A percentile compares a stretch with the other conserved stretches of the same genome.
Conservation (phyloP, 2,888 invertebrate genomes). For the Scaptomyza polygonia region DNA sequence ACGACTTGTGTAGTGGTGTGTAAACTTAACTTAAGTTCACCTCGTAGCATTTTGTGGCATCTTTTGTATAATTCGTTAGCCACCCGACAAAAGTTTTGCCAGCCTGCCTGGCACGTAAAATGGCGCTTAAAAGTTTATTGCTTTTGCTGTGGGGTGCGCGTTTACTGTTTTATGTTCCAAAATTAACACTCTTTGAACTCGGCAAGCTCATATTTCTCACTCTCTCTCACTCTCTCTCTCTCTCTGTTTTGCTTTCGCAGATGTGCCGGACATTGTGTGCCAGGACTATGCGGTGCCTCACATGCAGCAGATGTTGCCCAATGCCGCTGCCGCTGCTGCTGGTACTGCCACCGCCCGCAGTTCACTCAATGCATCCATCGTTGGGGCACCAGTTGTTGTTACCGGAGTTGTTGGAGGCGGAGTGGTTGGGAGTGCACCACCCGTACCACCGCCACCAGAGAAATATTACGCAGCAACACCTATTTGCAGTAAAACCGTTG, state of each 20-base stretch:
- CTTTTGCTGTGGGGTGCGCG: slow-evolving; percentile 36
- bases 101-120: slow-evolving; percentile 50
- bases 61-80: slow-evolving; percentile 55
- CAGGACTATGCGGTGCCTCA: slow-evolving; percentile 88
- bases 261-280: slow-evolving; percentile 87
- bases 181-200: slow-evolving; percentile 61
- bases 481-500: slow-evolving; percentile 85
- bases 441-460: slow-evolving; percentile 88
- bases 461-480: slow-evolving; percentile 90
- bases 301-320: slow-evolving; percentile 85
- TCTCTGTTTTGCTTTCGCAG: too few species aligned
- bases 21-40: slow-evolving; percentile 43
- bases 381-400: slow-evolving; percentile 77
- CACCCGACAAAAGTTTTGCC: slow-evolving; percentile 43
- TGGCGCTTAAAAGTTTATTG: slow-evolving; percentile 61
- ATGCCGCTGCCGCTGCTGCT: slow-evolving; percentile 72
- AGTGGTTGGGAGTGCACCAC: slow-evolving; percentile 83
- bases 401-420: not conserved
- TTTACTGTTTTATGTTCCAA: slow-evolving; percentile 53
- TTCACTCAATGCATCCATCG: slow-evolving; percentile 59
- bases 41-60: slow-evolving; percentile 44
- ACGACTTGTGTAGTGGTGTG: slow-evolving; percentile 58
- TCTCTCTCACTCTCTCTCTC: slow-evolving; percentile 2
- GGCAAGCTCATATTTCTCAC: slow-evolving; percentile 2
- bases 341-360: slow-evolving; percentile 53